A percentile compares a stretch with the other conserved stretches of the same genome.
Evolutionary conservation across 2,113 vertebrate species (phyloP).

Genomic region (Tursiops truncatus): DNA sequence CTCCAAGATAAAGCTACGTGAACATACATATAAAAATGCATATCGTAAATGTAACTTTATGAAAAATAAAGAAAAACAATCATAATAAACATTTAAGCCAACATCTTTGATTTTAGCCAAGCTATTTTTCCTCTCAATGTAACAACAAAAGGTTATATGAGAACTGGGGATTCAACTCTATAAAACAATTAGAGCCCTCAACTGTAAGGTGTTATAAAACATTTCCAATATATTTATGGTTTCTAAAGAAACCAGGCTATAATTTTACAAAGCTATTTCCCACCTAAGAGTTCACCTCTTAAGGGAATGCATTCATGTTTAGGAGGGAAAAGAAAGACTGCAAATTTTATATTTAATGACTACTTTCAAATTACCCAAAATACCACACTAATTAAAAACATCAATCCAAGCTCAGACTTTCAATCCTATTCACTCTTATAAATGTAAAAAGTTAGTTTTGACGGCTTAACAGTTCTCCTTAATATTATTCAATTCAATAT

Average conservation of each 20-base stretch:
- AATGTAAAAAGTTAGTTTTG: constrained; percentile 12
- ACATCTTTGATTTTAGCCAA: neutral
- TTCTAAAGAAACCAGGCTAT: constrained; percentile 23
- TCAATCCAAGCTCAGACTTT: constrained; percentile 3
- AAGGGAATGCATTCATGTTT: constrained; percentile 11
- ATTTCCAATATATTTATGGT: neutral
- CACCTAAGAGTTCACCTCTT: constrained; percentile 12
- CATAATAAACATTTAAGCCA: constrained; percentile 21
- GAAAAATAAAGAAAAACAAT: constrained; percentile 35
- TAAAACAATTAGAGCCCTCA: constrained; percentile 37
- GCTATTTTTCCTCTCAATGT: constrained; percentile 24
- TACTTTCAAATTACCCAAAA: constrained; percentile 57
- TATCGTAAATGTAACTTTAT: neutral
- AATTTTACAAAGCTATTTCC: constrained; percentile 32
- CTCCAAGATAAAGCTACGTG: constrained; percentile 5
- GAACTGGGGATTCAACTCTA: neutral
- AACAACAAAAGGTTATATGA: constrained; percentile 46
- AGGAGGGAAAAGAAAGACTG: neutral
- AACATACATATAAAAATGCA: neutral
- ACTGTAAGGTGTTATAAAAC: constrained; percentile 33
- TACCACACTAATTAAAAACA: constrained; percentile 1
- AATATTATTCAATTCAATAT: neutral
- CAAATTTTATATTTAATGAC: constrained; percentile 30
- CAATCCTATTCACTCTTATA: neutral
- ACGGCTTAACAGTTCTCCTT: neutral